Conservation (phyloP, 2,797 vertebrate genomes). For the Clarias pachynema region DNA sequence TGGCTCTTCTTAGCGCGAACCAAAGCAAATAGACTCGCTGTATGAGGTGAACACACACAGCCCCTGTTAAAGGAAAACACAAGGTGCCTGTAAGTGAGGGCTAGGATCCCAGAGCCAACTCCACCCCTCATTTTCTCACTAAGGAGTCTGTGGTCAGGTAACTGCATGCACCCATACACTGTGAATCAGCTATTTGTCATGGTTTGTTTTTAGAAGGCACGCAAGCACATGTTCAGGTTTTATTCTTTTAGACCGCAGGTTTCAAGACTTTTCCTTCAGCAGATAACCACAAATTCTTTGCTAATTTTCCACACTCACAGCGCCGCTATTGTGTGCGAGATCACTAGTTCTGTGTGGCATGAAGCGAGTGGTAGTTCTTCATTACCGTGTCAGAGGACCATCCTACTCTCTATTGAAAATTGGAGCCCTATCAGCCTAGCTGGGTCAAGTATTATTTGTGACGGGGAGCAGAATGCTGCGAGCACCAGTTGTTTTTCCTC, state of each 20-base stretch:
- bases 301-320: conserved; percentile 40
- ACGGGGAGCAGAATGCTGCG: conserved; percentile 64
- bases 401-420: conserved; percentile 57
- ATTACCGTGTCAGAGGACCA: conserved; percentile 35
- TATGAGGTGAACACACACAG: conserved; percentile 54
- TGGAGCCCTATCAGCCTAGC: conserved; percentile 59
- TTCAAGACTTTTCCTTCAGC: neutral
- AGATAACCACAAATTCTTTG: conserved; percentile 56
- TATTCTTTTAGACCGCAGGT: neutral
- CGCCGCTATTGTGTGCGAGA: conserved; percentile 10
- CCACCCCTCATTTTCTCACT: conserved; percentile 24
- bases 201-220: neutral
- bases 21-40: conserved; percentile 59
- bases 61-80: conserved; percentile 56
- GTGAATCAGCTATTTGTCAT: conserved; percentile 3
- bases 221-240: neutral
- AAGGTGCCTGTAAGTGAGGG: conserved; percentile 55
- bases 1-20: conserved; percentile 59
- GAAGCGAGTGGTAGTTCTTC: conserved; percentile 48
- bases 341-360: neutral
- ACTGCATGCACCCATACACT: neutral
- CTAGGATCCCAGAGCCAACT: conserved; percentile 43
- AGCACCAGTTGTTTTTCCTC: conserved; percentile 70
- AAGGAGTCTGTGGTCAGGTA: conserved; percentile 6
- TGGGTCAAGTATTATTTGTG: conserved; percentile 75